Conservation (phyloP, 2,113 vertebrate genomes). For the Mormoops blainvillei region DNA sequence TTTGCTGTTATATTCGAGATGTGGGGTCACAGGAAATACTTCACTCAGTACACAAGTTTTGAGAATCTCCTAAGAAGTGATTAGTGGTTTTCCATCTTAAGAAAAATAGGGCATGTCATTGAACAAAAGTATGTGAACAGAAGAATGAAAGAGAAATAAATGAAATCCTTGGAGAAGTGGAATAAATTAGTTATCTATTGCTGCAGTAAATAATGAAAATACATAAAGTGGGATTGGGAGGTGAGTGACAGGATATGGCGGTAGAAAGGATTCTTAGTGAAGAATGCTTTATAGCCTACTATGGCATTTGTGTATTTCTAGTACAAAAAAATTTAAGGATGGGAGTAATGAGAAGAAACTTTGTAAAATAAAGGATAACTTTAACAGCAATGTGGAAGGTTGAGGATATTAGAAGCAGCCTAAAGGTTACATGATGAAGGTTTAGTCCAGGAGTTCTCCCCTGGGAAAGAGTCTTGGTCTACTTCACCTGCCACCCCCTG, state of each 20-base stretch:
- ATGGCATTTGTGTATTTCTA: neutral
- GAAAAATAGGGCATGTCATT: neutral
- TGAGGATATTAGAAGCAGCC: neutral
- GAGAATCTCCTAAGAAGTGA: neutral
- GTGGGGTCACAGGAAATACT: neutral
- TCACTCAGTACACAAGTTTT: neutral
- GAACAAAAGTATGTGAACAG: neutral
- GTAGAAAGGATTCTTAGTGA: neutral
- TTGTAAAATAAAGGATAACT: neutral
- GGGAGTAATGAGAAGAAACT: neutral
- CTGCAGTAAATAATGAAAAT: neutral
- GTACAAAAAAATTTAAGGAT: neutral
- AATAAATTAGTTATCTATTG: neutral
- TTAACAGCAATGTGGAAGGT: neutral
- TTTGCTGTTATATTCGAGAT: neutral
- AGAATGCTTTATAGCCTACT: neutral
- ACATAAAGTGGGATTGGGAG: no score
- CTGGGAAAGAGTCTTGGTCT: neutral
- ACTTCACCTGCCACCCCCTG: accelerated
- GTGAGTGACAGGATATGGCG: neutral
- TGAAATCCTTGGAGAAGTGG: neutral
- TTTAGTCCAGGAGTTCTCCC: neutral
- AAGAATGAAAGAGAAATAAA: neutral
- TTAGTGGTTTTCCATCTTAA: neutral
- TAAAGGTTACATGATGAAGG: neutral